A percentile compares a stretch with the other conserved stretches of the same genome.
Evolutionary conservation across 2,797 vertebrate species (phyloP).

Genomic region (Pseudocheirus occidentalis): DNA sequence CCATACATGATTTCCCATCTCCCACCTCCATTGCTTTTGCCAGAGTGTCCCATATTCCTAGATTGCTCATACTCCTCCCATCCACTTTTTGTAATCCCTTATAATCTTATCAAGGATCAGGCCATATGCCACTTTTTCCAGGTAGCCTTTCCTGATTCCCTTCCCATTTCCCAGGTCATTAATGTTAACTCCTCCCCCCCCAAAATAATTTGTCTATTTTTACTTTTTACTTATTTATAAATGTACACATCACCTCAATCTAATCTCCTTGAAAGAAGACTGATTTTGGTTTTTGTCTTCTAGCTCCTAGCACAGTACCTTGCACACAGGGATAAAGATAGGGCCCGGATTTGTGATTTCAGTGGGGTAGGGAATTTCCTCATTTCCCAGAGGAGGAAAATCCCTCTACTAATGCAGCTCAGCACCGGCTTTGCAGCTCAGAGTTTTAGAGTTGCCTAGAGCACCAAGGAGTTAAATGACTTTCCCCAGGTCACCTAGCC

Average conservation of each 20-base stretch:
- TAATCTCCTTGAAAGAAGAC: not conserved
- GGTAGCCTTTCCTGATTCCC: not conserved
- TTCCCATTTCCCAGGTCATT: not conserved
- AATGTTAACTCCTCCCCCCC: not conserved
- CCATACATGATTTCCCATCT: not conserved
- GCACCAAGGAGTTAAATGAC: not conserved
- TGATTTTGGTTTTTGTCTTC: not conserved
- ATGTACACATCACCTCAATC: not conserved
- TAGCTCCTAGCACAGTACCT: no score
- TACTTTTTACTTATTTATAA: not conserved
- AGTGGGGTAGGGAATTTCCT: not conserved
- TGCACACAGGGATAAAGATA: not conserved
- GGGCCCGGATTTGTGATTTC: not conserved
- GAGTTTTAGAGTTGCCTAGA: not conserved
- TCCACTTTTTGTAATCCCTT: not conserved
- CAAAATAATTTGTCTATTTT: not conserved
- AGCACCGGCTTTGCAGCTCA: not conserved
- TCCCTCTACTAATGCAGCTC: not conserved
- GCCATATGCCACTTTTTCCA: not conserved
- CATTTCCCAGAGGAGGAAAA: not conserved
- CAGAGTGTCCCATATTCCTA: not conserved
- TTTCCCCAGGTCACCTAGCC: not conserved
- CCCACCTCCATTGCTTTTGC: not conserved
- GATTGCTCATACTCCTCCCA: not conserved
- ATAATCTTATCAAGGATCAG: not conserved